Evolutionary conservation across 2,888 invertebrate species (phyloP).

Genomic region (Watsonalla binaria): DNA sequence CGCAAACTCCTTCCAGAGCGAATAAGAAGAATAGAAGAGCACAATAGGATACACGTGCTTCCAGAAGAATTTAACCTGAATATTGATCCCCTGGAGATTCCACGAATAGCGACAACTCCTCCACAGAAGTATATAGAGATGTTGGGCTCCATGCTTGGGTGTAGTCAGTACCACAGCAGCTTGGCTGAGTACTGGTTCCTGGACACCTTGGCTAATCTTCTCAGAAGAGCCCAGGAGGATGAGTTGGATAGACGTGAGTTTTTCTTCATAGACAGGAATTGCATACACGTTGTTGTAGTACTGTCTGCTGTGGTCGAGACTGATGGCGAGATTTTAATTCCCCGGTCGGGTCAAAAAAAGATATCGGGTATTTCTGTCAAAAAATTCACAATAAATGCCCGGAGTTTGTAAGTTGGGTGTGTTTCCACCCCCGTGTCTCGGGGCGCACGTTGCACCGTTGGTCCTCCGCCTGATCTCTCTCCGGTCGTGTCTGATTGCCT

Average conservation of each 20-base stretch:
- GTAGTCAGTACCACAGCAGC: constrained; percentile 53
- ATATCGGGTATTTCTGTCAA: too few relatives aligned
- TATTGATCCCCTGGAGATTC: constrained; percentile 51
- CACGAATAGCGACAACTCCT: constrained; percentile 48
- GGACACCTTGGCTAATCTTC: constrained; percentile 64
- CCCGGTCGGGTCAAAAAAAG: too few relatives aligned
- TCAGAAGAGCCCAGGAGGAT: constrained; percentile 62
- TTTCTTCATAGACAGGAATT: too few relatives aligned
- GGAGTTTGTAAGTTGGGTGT: too few relatives aligned
- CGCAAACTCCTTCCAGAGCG: constrained; percentile 49
- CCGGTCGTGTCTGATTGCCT: too few relatives aligned
- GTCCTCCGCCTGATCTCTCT: too few relatives aligned
- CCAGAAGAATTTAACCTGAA: constrained; percentile 49
- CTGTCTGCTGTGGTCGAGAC: too few relatives aligned
- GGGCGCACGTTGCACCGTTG: too few relatives aligned
- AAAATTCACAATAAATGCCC: too few relatives aligned
- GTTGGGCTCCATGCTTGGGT: constrained; percentile 56
- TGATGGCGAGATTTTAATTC: too few relatives aligned
- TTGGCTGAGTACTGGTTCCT: constrained; percentile 75
- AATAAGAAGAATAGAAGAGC: constrained; percentile 41
- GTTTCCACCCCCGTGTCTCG: too few relatives aligned
- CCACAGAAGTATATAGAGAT: constrained; percentile 59
- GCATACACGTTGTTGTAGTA: too few relatives aligned
- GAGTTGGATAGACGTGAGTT: constrained; percentile 48
- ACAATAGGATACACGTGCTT: constrained; percentile 55